Percentiles rank a stretch among this genome's conserved stretches.
Evolutionary conservation across 2,113 vertebrate species (phyloP).

Genomic region (Poeciliopsis retropinna): DNA sequence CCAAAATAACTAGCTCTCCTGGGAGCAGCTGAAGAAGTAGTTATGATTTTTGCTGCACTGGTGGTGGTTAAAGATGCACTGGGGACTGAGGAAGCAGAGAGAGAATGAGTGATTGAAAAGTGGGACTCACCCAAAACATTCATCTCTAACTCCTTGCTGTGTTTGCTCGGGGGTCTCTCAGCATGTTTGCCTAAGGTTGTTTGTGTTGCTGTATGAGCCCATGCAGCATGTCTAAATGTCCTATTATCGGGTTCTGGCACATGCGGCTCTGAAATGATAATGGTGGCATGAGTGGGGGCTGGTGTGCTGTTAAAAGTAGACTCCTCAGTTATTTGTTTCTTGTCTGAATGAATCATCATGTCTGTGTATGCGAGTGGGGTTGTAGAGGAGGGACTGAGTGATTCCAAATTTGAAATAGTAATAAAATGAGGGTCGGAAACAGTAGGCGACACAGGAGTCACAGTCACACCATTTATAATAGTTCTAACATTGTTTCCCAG

Average conservation of each 20-base stretch:
- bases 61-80: constrained; percentile 7
- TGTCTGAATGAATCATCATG: constrained; percentile 49
- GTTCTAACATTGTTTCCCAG: constrained; percentile 10
- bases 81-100: constrained; percentile 19
- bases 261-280: constrained; percentile 21
- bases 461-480: constrained; percentile 13
- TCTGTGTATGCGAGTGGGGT: constrained; percentile 23
- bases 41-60: constrained; percentile 29
- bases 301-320: constrained; percentile 28
- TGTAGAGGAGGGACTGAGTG: constrained; percentile 20
- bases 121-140: constrained; percentile 35
- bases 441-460: constrained; percentile 15
- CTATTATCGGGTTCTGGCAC: constrained; percentile 10
- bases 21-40: constrained; percentile 29
- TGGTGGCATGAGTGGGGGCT: constrained; percentile 26
- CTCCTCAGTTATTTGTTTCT: constrained; percentile 38
- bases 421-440: constrained; percentile 14
- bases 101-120: constrained; percentile 18
- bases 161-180: constrained; percentile 38
- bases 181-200: constrained; percentile 33
- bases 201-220: constrained; percentile 40
- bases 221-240: constrained; percentile 31
- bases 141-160: constrained; percentile 39
- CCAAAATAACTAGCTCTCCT: constrained; percentile 21
- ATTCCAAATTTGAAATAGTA: constrained; percentile 28